Base-by-base conservation (phyloP, 2,797 vertebrate genomes). In the Peromyscus nudipes region DNA sequence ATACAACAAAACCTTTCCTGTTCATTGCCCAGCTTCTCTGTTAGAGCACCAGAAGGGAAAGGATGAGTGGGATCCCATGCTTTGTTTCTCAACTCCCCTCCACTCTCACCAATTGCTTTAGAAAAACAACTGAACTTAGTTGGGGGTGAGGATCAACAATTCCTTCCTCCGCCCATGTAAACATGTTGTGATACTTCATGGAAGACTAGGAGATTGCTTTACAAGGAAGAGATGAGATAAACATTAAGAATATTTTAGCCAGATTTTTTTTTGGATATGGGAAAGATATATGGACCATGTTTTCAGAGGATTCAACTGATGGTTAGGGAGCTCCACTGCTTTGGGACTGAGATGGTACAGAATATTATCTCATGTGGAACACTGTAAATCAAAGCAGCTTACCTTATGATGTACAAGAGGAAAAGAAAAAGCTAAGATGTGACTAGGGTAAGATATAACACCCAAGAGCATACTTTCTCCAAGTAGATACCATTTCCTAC, bases 31-130 rank as follows among this genome's bases (percentile, higher is more conserved):
- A 81, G 6, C 6, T 13, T 17, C 23, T 5, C 3, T 57, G 10
- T 4, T 43, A 34, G 21, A 2, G 17, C 2, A 29, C n/a, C 27
- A 31, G 21, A 60, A 90, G 8, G 46, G 0, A 40, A 8, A 73
- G 13, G 65, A 1, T n/a, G 21, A 11, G 7, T 57, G 52, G 37
- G 0, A 29, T 10, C 19, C 14, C 25, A 25, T 3, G 21, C 2
- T 17, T 81, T 31, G 29, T 46, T 79, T 65, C 19, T 10, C 29
- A 85, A 12, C 49, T 37, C 17, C 69, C 6, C 6, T 46, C 37
- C 2, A 29, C 25, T 81, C 40, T 92, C 2, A 69, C 43, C 40
- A 37, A 19, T 11, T 29, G 40, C 17, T n/a, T 93, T 40, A 19
- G 46, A 46, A 85, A 93, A 75, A 37, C 25, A 69, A 13, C 34